A percentile compares a stretch with the other conserved stretches of the same genome.
These are phyloP conservation scores for Otocyon megalotis DNA, from an alignment of 2,113 vertebrate genomes.

Conservation along the genomic window DNA sequence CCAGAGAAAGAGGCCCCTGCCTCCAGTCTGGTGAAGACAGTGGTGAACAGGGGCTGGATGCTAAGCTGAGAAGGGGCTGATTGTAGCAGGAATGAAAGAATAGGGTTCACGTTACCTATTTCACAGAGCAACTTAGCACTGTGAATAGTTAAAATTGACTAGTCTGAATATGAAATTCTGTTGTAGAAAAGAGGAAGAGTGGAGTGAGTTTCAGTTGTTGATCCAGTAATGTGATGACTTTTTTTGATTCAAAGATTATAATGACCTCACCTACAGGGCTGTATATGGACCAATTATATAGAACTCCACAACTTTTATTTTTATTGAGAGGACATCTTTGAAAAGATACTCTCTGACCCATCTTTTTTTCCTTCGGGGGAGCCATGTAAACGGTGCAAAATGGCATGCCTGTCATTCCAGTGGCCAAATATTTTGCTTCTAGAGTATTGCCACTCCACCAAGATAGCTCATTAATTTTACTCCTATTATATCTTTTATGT, in stretches of 20 bases:
- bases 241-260: slow-evolving; percentile 77
- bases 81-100: slow-evolving; percentile 84
- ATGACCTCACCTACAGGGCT: slow-evolving; percentile 49
- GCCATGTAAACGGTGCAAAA: background rate
- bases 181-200: slow-evolving; percentile 81
- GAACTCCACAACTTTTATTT: background rate
- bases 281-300: slow-evolving; percentile 54
- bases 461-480: background rate
- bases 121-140: slow-evolving; percentile 86
- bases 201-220: slow-evolving; percentile 74
- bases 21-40: slow-evolving; percentile 27
- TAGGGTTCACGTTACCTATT: slow-evolving; percentile 85
- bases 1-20: slow-evolving; percentile 51
- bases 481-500: background rate
- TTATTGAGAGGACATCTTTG: slow-evolving; percentile 68
- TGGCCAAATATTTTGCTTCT: slow-evolving; percentile 47
- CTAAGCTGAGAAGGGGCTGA: slow-evolving; percentile 80
- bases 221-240: slow-evolving; percentile 76
- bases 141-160: slow-evolving; percentile 86
- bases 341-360: background rate
- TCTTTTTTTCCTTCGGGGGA: slow-evolving; percentile 17
- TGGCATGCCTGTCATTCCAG: background rate
- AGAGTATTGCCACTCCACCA: background rate
- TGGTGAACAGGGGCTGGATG: slow-evolving; percentile 41
- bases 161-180: slow-evolving; percentile 86